phyloP scores from a whole-genome alignment of 2,888 invertebrate genomes.

The Dicroscelio sp. region DNA sequence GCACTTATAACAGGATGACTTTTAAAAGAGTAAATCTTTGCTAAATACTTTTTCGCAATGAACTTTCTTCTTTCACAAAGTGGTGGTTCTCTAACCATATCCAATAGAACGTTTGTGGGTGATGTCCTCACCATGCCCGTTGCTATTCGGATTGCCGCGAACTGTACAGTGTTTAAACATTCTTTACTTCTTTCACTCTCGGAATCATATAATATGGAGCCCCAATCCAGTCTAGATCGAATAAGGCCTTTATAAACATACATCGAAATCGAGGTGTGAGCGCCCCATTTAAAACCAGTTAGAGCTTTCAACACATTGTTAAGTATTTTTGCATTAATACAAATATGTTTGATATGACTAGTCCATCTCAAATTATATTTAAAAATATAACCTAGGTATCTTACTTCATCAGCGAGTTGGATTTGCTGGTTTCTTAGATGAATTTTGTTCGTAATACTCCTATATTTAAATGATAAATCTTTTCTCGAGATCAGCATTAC shows the following conservation, averaged over 20 bases:
- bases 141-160: neutral
- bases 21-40: neutral
- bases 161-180: neutral
- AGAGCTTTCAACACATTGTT: neutral
- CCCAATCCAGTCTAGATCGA: constrained; percentile 7
- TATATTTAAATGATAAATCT: neutral
- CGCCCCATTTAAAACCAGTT: neutral
- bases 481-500: neutral
- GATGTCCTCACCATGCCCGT: constrained; percentile 3
- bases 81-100: neutral
- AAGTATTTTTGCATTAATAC: neutral
- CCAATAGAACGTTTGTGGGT: constrained; percentile 2
- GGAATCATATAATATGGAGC: neutral
- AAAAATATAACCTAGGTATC: neutral
- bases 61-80: neutral
- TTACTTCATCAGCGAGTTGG: neutral
- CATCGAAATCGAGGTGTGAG: neutral
- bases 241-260: constrained; percentile 7
- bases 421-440: neutral
- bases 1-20: neutral
- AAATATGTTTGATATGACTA: neutral
- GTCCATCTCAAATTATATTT: neutral
- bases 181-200: neutral
- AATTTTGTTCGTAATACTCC: neutral
- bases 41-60: constrained; percentile 3